phyloP scores from a whole-genome alignment of 2,113 vertebrate species.

The Rhipidura dahli region DNA sequence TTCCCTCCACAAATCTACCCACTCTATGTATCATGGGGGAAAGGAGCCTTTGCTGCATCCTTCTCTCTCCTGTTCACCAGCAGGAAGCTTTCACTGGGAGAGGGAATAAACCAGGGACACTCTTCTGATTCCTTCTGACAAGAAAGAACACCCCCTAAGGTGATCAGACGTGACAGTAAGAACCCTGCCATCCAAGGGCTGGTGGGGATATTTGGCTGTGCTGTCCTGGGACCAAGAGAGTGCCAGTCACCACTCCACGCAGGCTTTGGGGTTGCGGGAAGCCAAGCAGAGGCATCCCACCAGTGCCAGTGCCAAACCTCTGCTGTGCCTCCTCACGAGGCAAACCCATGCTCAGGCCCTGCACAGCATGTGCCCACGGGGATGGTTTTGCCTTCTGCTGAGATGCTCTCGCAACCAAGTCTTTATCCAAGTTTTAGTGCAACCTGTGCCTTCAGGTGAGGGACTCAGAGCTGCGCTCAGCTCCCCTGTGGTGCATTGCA shows the following conservation, averaged over 20 bases:
- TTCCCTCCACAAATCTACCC: not conserved
- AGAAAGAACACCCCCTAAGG: not conserved
- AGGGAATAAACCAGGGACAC: not conserved
- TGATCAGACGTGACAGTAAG: not conserved
- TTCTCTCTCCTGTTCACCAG: not conserved
- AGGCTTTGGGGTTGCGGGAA: not conserved
- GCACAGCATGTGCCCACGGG: not conserved
- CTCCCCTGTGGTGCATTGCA: not conserved
- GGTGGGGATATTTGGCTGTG: not conserved
- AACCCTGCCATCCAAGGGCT: not conserved
- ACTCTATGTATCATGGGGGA: not conserved
- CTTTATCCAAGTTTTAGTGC: not conserved
- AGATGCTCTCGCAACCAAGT: not conserved
- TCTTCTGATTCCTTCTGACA: not conserved
- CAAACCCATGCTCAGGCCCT: not conserved
- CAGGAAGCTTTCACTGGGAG: not conserved
- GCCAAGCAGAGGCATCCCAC: not conserved
- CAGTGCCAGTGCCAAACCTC: not conserved
- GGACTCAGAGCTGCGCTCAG: not conserved
- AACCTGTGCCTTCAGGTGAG: not conserved
- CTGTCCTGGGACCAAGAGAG: not conserved
- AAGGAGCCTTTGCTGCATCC: not conserved
- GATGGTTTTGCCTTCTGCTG: not conserved
- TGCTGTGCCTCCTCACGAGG: not conserved
- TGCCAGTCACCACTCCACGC: not conserved